These are phyloP conservation scores for Drosophila athabasca DNA, from an alignment of 1,140 invertebrate species.

Conservation along the genomic window DNA sequence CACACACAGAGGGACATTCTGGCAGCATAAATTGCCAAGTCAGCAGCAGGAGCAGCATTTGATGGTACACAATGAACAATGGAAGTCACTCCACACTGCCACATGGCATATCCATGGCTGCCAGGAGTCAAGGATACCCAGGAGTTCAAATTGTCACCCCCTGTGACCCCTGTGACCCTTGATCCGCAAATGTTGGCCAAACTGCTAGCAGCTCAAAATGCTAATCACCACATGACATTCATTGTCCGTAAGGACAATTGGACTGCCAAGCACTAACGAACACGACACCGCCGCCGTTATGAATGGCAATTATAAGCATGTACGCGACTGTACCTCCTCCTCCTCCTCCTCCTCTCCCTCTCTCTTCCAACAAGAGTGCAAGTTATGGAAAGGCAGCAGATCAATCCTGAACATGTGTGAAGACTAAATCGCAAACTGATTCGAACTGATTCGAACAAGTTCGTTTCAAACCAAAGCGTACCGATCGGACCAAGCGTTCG, in stretches of 20 bases:
- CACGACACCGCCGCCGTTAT: constrained; percentile 63
- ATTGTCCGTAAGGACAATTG: constrained; percentile 79
- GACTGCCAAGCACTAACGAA: constrained; percentile 57
- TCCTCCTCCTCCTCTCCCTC: not conserved
- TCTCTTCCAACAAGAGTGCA: not conserved
- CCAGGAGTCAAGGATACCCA: too few species aligned
- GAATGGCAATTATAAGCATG: constrained; percentile 61
- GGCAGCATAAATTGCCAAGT: constrained; percentile 74
- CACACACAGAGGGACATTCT: constrained; percentile 24
- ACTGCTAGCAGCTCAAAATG: constrained; percentile 68
- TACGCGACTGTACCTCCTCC: constrained; percentile 1
- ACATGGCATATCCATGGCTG: not conserved
- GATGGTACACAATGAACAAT: constrained; percentile 73
- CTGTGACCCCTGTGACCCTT: not conserved
- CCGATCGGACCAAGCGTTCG: too few species aligned
- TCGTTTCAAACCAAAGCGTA: too few species aligned
- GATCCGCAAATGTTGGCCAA: constrained; percentile 6
- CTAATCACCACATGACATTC: constrained; percentile 81
- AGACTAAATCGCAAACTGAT: too few species aligned
- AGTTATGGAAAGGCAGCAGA: too few species aligned
- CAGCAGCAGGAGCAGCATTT: constrained; percentile 47
- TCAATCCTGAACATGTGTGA: too few species aligned
- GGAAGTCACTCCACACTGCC: not conserved
- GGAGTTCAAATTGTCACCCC: constrained; percentile 52
- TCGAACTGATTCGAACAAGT: too few species aligned